A percentile compares a stretch with the other conserved stretches of the same genome.
Evolutionary conservation across 2,888 invertebrate genomes (phyloP).

Genomic region (Zaprionus lineosus): DNA sequence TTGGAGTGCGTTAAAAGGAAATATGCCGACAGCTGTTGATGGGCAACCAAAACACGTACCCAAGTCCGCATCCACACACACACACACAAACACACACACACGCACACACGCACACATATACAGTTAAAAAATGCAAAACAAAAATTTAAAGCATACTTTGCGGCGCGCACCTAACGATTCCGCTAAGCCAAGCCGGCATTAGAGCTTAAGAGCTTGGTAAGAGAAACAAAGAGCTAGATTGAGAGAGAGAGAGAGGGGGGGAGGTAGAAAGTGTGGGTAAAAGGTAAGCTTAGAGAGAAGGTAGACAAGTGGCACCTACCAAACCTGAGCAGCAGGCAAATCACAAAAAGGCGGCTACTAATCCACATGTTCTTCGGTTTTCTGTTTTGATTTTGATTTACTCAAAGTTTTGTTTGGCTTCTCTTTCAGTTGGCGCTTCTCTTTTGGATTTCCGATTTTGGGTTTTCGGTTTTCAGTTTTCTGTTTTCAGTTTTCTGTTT

Average conservation of each 20-base stretch:
- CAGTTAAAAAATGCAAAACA: slow-evolving; percentile 4
- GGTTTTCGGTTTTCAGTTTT: slow-evolving; percentile 9
- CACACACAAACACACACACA: slow-evolving; percentile 1
- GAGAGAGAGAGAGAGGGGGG: neutral
- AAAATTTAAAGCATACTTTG: slow-evolving; percentile 51
- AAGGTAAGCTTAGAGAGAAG: too few relatives aligned
- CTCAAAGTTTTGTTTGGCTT: slow-evolving; percentile 23
- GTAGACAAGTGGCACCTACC: slow-evolving; percentile 77
- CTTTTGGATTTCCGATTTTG: too few relatives aligned
- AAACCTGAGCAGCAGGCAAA: slow-evolving; percentile 81
- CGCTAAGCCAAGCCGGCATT: slow-evolving; percentile 47
- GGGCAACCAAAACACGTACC: slow-evolving; percentile 37
- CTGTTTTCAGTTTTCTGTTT: slow-evolving; percentile 2
- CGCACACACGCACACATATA: slow-evolving; percentile 22
- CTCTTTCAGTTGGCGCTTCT: slow-evolving; percentile 22
- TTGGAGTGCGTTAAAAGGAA: slow-evolving; percentile 40
- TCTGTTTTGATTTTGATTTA: slow-evolving; percentile 68
- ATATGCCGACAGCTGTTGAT: slow-evolving; percentile 70
- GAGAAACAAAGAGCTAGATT: neutral
- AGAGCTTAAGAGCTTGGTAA: slow-evolving; percentile 46
- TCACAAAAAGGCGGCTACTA: slow-evolving; percentile 82
- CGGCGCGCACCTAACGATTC: slow-evolving; percentile 50
- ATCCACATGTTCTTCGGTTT: slow-evolving; percentile 82
- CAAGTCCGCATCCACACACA: slow-evolving; percentile 25
- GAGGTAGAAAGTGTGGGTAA: slow-evolving; percentile 1